phyloP scores from a whole-genome alignment of 2,113 vertebrate genomes.

The Tragelaphus imberbis region DNA sequence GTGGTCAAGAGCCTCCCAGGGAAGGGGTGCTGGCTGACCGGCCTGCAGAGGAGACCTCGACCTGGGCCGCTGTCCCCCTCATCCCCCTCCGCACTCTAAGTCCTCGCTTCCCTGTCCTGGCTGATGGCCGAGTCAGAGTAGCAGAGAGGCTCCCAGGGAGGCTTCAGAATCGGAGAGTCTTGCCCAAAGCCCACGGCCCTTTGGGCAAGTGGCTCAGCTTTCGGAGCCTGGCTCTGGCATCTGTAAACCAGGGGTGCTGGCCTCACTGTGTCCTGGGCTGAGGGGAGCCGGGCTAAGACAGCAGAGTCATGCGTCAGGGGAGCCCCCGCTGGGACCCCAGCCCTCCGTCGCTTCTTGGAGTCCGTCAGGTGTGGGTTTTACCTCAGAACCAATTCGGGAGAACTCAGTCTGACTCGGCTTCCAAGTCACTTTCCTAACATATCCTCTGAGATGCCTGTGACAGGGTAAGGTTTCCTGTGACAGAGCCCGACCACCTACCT shows the following conservation, averaged over 20 bases:
- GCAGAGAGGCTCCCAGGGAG: neutral
- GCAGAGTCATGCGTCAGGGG: neutral
- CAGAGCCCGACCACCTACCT: neutral
- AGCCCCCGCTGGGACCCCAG: rapidly evolving
- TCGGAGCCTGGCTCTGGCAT: neutral
- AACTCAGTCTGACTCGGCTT: neutral
- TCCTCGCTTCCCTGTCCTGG: neutral
- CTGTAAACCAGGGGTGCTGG: rapidly evolving
- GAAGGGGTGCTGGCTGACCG: neutral
- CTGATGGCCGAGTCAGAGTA: rapidly evolving
- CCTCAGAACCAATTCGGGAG: neutral
- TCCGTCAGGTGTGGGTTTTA: neutral
- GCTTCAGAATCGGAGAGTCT: rapidly evolving
- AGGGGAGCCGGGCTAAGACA: rapidly evolving
- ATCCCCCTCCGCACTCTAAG: rapidly evolving
- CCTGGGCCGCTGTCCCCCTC: neutral
- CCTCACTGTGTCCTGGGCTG: rapidly evolving
- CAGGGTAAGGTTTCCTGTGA: neutral
- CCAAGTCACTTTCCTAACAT: neutral
- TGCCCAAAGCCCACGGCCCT: rapidly evolving
- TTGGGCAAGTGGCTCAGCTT: neutral
- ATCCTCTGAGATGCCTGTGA: neutral
- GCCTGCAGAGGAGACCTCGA: neutral
- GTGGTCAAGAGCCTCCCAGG: neutral
- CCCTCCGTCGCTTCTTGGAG: rapidly evolving